These are phyloP conservation scores for Apotomis betuletana DNA, from an alignment of 2,888 invertebrate genomes.

Conservation along the genomic window DNA sequence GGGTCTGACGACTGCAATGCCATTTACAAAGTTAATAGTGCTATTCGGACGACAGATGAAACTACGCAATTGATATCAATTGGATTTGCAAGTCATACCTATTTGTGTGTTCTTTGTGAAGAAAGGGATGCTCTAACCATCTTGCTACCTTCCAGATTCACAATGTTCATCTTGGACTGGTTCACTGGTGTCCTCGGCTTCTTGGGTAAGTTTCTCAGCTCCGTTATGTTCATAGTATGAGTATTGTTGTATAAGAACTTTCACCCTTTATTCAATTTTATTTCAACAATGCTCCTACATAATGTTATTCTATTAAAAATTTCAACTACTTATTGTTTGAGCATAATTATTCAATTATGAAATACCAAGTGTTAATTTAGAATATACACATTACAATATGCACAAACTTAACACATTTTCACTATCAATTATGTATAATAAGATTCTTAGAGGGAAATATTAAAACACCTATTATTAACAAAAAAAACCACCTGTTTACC, in stretches of 20 bases:
- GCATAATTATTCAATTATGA: background rate
- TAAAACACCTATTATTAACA: too few relatives aligned
- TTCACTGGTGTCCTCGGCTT: constrained; percentile 96
- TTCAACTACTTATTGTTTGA: background rate
- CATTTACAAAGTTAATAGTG: constrained; percentile 49
- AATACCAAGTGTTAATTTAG: too few relatives aligned
- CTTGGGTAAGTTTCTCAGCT: constrained; percentile 87
- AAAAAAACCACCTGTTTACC: too few relatives aligned
- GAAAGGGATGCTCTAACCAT: constrained; percentile 50
- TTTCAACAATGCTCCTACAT: background rate
- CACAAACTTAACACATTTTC: too few relatives aligned
- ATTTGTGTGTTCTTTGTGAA: constrained; percentile 65
- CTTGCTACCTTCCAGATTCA: constrained; percentile 69
- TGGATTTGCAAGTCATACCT: constrained; percentile 73
- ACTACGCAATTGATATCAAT: constrained; percentile 62
- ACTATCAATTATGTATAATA: too few relatives aligned
- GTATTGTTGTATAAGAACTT: constrained; percentile 2
- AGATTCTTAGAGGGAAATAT: too few relatives aligned
- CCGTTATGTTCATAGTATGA: background rate
- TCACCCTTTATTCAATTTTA: background rate
- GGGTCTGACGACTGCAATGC: constrained; percentile 52
- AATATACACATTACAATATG: too few relatives aligned
- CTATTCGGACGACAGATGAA: constrained; percentile 51
- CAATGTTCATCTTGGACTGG: constrained; percentile 98
- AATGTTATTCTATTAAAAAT: background rate